phyloP scores from a whole-genome alignment of 2,797 vertebrate species.

The Falco rusticolus region DNA sequence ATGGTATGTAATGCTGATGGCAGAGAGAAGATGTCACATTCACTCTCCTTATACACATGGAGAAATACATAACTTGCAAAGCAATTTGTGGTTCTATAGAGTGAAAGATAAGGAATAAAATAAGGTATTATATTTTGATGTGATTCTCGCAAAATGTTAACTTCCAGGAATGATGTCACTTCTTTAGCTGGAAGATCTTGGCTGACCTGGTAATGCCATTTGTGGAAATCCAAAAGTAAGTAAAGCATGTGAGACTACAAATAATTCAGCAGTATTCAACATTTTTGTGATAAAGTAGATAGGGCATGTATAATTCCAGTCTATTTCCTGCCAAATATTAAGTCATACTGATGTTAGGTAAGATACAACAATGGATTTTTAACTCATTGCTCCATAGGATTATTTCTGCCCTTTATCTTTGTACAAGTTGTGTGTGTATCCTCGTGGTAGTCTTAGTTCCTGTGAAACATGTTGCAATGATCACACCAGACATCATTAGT shows the following conservation, averaged over 20 bases:
- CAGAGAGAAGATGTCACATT: neutral
- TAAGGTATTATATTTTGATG: neutral
- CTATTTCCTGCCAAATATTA: constrained; percentile 22
- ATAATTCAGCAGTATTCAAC: neutral
- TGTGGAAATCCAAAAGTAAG: constrained; percentile 13
- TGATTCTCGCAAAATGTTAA: neutral
- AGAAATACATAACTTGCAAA: neutral
- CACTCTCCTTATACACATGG: neutral
- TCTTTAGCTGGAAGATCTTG: neutral
- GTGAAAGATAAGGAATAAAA: neutral
- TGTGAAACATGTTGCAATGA: neutral
- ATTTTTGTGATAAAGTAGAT: neutral
- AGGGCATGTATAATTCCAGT: neutral
- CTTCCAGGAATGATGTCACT: neutral
- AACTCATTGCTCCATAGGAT: neutral
- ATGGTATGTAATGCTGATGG: neutral
- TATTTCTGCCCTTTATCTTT: neutral
- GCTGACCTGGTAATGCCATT: constrained; percentile 10
- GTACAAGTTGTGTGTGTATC: neutral
- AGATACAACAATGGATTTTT: neutral
- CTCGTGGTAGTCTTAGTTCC: neutral
- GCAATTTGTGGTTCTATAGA: neutral
- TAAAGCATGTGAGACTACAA: neutral
- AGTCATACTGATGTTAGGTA: constrained; percentile 3
- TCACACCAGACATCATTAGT: neutral